Conservation (phyloP, 2,888 invertebrate genomes). For the Drosophila fungiperda region DNA sequence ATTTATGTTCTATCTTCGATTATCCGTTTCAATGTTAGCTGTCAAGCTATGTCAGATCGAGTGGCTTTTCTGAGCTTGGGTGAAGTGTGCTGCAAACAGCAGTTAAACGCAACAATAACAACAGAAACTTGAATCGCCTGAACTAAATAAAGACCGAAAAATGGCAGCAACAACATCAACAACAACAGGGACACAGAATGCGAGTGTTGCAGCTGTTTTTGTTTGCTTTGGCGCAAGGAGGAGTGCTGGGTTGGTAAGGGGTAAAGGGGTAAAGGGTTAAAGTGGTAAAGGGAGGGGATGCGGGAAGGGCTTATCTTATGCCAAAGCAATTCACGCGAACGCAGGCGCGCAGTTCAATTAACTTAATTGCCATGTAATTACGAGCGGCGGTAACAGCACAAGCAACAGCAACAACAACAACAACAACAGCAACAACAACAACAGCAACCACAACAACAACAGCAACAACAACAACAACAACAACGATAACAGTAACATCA, state of each 20-base stretch:
- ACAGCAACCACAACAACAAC: not conserved
- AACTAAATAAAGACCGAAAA: not conserved
- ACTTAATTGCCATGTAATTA: conserved; percentile 85
- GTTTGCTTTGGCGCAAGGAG: conserved; percentile 1
- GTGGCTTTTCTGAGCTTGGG: conserved; percentile 18
- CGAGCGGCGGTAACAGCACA: conserved; percentile 44
- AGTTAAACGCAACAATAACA: conserved; percentile 6
- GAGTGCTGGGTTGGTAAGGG: not conserved
- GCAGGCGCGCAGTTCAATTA: conserved; percentile 83
- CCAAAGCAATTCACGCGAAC: conserved; percentile 70
- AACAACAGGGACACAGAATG: not conserved
- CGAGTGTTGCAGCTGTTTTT: conserved; percentile 41
- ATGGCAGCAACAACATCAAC: not conserved
- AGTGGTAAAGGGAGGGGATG: not conserved
- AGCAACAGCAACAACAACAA: conserved; percentile 18
- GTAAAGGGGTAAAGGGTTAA: not conserved
- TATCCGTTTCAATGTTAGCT: conserved; percentile 3
- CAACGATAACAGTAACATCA: too few relatives aligned
- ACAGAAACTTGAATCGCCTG: too few relatives aligned
- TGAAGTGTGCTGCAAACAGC: conserved; percentile 4
- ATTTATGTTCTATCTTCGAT: too few relatives aligned
- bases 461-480: not conserved
- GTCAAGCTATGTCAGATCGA: conserved; percentile 39
- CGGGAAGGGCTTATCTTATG: conserved; percentile 36
- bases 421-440: conserved; percentile 2